Base-by-base conservation (phyloP, 2,797 vertebrate species). In the Rhabdomys pumilio region DNA sequence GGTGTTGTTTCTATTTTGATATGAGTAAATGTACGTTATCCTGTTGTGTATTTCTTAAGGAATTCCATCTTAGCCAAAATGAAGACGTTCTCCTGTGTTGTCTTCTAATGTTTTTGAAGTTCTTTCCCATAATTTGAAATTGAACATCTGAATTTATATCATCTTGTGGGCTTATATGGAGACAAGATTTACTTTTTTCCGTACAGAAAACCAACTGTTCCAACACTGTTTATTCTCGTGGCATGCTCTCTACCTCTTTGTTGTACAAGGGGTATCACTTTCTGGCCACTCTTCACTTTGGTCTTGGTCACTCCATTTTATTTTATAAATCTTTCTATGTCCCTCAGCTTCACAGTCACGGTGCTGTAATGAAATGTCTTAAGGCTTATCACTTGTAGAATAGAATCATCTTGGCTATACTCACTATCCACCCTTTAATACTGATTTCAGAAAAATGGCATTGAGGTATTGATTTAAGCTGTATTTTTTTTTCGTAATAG, bases 91-190 rank as follows among this genome's bases (percentile, higher is more conserved):
- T 80, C 76, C 31, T 55, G 61, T 90, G 80, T 50, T 59, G 24
- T 85, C 63, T 91, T 50, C 20, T 84, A 65, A 61, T 61, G 3
- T 13, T 31, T 29, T 80, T 87, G 57, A 84, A 86, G 44, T 55
- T 85, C 9, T 85, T 89, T 91, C 61, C 0, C 20, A 87, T 69
- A 47, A 73, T 95, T 92, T 94, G n/a, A 95, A 83, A 93, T 77
- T 79, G 67, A 80, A 67, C 24, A 90, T 69, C 31, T 96, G 85
- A 95, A 31, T 87, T 87, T 76, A 90, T 90, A 91, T 89, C 57
- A 75, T 76, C 85, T 90, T 91, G 31, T 10, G n/a, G 67, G 77
- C 77, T 77, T 90, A 47, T 79, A 11, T 63, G 41, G 87, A 47
- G 24, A 61, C 89, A 55, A 92, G 41, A 59, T 80, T 79, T 75